Evolutionary conservation across 2,113 vertebrate species (phyloP), one percentile per base, ranked within the genome.

Genomic region (Hirundichthys speculiger): DNA sequence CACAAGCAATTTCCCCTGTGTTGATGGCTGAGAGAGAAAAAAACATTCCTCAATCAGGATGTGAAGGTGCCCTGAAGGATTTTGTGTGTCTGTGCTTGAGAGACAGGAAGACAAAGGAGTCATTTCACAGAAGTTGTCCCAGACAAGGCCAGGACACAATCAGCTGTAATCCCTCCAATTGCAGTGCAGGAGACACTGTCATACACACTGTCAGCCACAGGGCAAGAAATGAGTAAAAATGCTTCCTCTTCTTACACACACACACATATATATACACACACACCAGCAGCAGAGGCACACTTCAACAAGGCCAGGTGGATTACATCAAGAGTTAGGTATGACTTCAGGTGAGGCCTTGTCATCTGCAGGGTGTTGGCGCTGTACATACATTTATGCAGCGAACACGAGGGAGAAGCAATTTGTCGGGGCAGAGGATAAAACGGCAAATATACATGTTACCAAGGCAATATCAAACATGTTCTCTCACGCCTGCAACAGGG

Each of bases 21-120:
- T 79, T 89, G 83, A 87, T 76, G 83, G 77, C 60, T 83, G 72
- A 80, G 75, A 24, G 62, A 85, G 75, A 82, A 77, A 34, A n/a
- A 89, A 89, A 89, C 89, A 87, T 92, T 90, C 87, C 79, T 83
- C 77, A 86, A 74, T 84, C 80, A 78, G 64, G 54, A 79, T 69
- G 80, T 77, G 58, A 77, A 77, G 55, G 68, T 83, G 69, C 86
- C 87, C 89, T 76, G 59, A 81, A 87, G 82, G 82, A 73, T 3
- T 72, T 62, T 47, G 45, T 22, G 48, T 49, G 30, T 53, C 30
- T 54, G 56, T 38, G 38, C 38, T 48, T 22, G 53, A 59, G 16
- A 60, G 2, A 53, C 45, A 60, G 45, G 42, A 45, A 77, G 70
- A 83, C 61, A 72, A 76, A 72, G 61, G 12, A 77, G 45, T 48